Evolutionary conservation across 1,140 invertebrate species (phyloP), one percentile per base, ranked within the genome.

Genomic region (Archivesica marissinica): DNA sequence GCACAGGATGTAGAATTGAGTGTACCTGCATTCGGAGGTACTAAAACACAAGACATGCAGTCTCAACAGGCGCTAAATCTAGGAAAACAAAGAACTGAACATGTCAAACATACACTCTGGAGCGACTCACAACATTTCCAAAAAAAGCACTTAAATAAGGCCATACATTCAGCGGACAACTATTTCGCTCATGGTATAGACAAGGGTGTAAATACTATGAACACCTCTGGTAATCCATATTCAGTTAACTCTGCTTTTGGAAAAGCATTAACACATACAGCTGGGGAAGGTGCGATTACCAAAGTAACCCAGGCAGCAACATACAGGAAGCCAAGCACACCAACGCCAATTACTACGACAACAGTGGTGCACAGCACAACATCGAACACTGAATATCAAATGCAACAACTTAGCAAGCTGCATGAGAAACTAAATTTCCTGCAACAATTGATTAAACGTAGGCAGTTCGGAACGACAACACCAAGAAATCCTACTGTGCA

Each of bases 401-500:
- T 72, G 39, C 11, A 41, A 2, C 41, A 72, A 17, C 25, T 72
- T 11, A 72, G 35, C 9, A 72, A 50, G 20, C 23, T 72, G 1
- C 68, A 44, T 4, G 41, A 72, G 35, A 72, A 72, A 50, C 17
- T 72, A n/a, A 44, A 72, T 38, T 44, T 25, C 0, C 68, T 72
- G 28, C 68, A 72, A 50, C 33, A 47, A 17, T 25, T 72, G 3
- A 47, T 72, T 33, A 30, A 50, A 20, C 20, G 17, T 1, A 41
- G 41, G n/a, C 11, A 44, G 11, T 70, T 70, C 39, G 23, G 28
- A 11, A 3, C 28, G 23, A 33, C 15, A 64, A 35, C 13, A 33
- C 3, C 30, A 28, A 59, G 23, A 30, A 28, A 6, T 28, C 3
- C 3, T 6, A 59, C 7, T 23, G 38, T 41, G 25, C 6, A 13